A percentile compares a stretch with the other conserved stretches of the same genome.
Evolutionary conservation across 2,888 invertebrate genomes (phyloP).

Genomic region (Oscheius sp.): DNA sequence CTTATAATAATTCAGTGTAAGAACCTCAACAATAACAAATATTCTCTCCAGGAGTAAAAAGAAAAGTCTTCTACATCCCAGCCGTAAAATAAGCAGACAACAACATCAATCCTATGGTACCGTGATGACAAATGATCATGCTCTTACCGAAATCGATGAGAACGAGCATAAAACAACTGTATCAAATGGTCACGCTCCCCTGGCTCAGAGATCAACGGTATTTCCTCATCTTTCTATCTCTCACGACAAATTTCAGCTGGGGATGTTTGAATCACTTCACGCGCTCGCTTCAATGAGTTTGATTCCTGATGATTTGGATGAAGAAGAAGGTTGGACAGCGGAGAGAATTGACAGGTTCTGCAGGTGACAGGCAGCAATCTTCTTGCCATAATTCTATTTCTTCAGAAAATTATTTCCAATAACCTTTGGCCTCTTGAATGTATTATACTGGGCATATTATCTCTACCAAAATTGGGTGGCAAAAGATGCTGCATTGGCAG

Average conservation of each 20-base stretch:
- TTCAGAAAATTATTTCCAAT: slow-evolving; percentile 67
- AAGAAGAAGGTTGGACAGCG: slow-evolving; percentile 65
- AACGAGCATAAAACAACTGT: slow-evolving; percentile 26
- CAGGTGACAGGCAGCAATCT: slow-evolving; percentile 37
- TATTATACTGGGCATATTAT: slow-evolving; percentile 70
- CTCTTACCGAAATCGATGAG: slow-evolving; percentile 14
- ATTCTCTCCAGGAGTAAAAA: background rate
- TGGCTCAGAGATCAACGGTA: slow-evolving; percentile 1
- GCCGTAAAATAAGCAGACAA: slow-evolving; percentile 14
- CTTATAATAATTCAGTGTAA: slow-evolving; percentile 11
- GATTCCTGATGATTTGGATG: slow-evolving; percentile 52
- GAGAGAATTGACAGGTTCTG: slow-evolving; percentile 65
- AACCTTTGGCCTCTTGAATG: slow-evolving; percentile 63
- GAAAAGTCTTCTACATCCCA: background rate
- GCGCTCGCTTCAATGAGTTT: slow-evolving; percentile 54
- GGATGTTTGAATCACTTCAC: slow-evolving; percentile 56
- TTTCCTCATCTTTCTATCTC: slow-evolving; percentile 1
- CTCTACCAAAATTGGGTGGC: slow-evolving; percentile 61
- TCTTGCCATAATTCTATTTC: background rate
- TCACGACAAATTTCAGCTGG: slow-evolving; percentile 31
- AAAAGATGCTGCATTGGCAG: slow-evolving; percentile 58
- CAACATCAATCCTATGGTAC: slow-evolving; percentile 7
- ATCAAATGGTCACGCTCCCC: slow-evolving; percentile 13
- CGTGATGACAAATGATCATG: slow-evolving; percentile 10
- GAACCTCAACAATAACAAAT: too few species aligned